phyloP scores from a whole-genome alignment of 2,888 invertebrate species.

The Girardia tigrina region DNA sequence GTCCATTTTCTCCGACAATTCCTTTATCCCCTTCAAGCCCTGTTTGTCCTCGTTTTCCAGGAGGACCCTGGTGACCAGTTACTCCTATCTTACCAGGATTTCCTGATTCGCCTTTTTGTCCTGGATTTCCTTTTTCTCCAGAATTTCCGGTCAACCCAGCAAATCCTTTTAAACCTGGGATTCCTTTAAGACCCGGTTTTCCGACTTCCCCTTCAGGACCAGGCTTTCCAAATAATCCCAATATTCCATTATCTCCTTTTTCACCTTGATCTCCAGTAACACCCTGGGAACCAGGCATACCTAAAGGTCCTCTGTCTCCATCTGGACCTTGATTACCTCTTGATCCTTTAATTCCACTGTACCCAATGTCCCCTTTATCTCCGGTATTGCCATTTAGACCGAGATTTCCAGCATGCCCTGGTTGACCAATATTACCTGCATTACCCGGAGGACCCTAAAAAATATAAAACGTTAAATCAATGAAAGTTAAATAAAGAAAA shows the following conservation, averaged over 20 bases:
- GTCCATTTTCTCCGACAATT: neutral
- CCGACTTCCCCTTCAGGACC: neutral
- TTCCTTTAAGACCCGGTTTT: neutral
- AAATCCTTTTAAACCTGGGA: slow-evolving; percentile 36
- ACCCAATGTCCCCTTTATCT: slow-evolving; percentile 26
- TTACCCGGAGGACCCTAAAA: neutral
- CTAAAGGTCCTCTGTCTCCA: neutral
- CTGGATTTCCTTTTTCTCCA: slow-evolving; percentile 35
- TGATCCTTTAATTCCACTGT: slow-evolving; percentile 5
- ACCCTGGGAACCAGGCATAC: neutral
- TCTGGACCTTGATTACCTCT: slow-evolving; percentile 19
- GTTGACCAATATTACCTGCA: neutral
- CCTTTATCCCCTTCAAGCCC: slow-evolving; percentile 1
- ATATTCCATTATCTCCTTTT: neutral
- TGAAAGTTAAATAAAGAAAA: no score
- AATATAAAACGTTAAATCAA: no score
- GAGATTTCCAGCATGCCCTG: neutral
- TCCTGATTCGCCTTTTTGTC: slow-evolving; percentile 36
- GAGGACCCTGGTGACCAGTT: slow-evolving; percentile 21
- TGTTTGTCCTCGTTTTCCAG: slow-evolving; percentile 30
- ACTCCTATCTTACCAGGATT: slow-evolving; percentile 34
- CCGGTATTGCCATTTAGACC: slow-evolving; percentile 26
- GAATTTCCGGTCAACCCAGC: slow-evolving; percentile 31
- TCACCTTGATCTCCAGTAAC: slow-evolving; percentile 28
- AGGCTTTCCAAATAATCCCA: neutral